phyloP scores from a whole-genome alignment of 2,113 vertebrate species.

The Camelus dromedarius region DNA sequence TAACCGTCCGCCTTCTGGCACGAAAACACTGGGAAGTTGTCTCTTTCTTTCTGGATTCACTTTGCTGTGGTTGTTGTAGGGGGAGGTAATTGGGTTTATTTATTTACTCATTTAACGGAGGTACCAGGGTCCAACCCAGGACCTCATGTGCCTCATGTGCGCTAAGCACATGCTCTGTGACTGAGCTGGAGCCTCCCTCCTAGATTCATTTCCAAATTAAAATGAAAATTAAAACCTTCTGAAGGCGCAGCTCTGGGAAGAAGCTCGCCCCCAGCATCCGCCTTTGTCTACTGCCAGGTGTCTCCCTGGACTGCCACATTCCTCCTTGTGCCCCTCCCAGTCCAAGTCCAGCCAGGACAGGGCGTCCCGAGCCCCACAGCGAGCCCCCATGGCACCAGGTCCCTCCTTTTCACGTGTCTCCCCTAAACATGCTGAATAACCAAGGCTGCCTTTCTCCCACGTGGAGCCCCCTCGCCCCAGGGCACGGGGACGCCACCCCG shows the following conservation, averaged over 20 bases:
- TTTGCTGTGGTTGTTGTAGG: too few species aligned
- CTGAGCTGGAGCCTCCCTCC: too few species aligned
- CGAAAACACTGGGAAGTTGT: neutral
- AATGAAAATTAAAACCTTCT: neutral
- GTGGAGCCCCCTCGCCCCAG: accelerated
- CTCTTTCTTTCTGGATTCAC: neutral
- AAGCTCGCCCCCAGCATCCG: neutral
- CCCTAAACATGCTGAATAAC: accelerated
- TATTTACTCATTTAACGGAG: too few species aligned
- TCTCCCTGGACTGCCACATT: neutral
- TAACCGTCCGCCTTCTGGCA: neutral
- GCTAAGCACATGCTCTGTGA: too few species aligned
- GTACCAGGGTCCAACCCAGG: too few species aligned
- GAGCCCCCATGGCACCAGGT: neutral
- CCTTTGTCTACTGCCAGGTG: neutral
- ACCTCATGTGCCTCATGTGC: too few species aligned
- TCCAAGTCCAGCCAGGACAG: neutral
- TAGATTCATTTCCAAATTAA: neutral
- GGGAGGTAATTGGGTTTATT: too few species aligned
- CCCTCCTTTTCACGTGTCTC: accelerated
- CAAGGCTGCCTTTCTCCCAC: neutral
- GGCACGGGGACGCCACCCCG: neutral
- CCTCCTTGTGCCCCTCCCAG: accelerated
- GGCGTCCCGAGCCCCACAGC: accelerated
- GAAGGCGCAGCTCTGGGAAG: neutral